Base-by-base conservation (phyloP, 2,888 invertebrate species). In the Conops quadrifasciatus region DNA sequence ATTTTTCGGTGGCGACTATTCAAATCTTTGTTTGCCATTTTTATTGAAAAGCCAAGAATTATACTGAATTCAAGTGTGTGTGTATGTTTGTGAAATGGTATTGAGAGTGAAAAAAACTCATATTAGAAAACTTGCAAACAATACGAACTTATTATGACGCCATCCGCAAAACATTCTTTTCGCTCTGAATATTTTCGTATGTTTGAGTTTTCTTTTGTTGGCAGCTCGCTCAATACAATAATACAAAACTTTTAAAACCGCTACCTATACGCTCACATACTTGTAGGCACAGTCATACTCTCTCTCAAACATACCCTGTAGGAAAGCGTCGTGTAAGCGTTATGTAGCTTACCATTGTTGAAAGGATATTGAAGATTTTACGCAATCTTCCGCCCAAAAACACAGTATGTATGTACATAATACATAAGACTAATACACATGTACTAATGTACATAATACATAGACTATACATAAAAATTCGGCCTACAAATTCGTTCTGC, bases 81-180 rank as follows among this genome's bases (percentile, higher is more conserved):
- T 26, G 26, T 15, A 19, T 56, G 19, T 56, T 21, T 56, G 56
- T 9, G 36, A 36, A 36, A n/a, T n/a, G n/a, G n/a, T 21, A n/a
- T n/a, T n/a, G n/a, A n/a, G 43, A 21, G 43, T 1, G 43, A 43
- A 43, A 62, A 62, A 11, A 43, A 43, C 16, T 36, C 19, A 62
- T 21, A 43, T 43, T 43, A 62, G 16, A 63, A 47, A 26, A 21
- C 53, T 21, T 21, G 53, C 26, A 16, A 28, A 56, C 53, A 58
- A 58, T 24, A 47, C 63, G 45, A 63, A 47, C 63, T 47, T 47
- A 63, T 63, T 47, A 63, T 45, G 19, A 47, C 19, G 47, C 19
- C 63, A 63, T 63, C 63, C 63, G 47, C 63, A 45, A 47, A 63
- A 63, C 9, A 36, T 36, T 36, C 36, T 36, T 36, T 36, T 36